Base-by-base conservation (phyloP, 2,888 invertebrate genomes). In the Diachrysia chrysitis region DNA sequence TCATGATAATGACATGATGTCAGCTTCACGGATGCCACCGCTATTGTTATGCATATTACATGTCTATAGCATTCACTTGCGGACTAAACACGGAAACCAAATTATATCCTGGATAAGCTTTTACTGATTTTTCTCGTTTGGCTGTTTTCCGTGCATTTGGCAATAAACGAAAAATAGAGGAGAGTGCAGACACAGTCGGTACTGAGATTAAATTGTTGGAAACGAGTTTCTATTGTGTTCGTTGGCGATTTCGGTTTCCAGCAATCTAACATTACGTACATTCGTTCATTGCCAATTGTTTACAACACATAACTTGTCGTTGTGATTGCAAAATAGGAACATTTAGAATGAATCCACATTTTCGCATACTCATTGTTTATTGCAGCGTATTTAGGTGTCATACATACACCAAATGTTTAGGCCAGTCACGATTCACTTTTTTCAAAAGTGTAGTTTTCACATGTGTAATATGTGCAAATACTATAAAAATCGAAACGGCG, bases 41-140 rank as follows among this genome's bases (percentile, higher is more conserved):
- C 68, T 68, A 82, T 83, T 83, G 79, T 82, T 70, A 83, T 82
- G 81, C 76, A 83, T 83, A 82, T 80, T 81, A 83, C 76, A 82
- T 75, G 80, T 75, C 78, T 73, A 76, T 76, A 73, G 74, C 70
- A 73, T 75, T 77, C 69, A 77, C 63, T 71, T 42, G 68, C 69
- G 69, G 51, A 64, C 63, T 63, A 54, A 32, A 72, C 78, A 12
- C 25, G 55, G 78, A 80, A 35, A 65, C 37, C 65, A 62, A 79
- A 70, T 48, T 42, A 2, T 59, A 55, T 60, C 23, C 63, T 73
- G 54, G 81, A 82, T 70, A 63, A 46, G 71, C 35, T 65, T 62
- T 56, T 25, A 17, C 16, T 29, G 48, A 55, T 42, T 62, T 61
- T 64, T 55, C 51, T 46, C 58, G 42, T 56, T 64, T 59, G 14